Percentiles rank a stretch among this genome's conserved stretches.
Conservation (phyloP, 2,113 vertebrate species). For the Pseudorectes ferrugineus region DNA sequence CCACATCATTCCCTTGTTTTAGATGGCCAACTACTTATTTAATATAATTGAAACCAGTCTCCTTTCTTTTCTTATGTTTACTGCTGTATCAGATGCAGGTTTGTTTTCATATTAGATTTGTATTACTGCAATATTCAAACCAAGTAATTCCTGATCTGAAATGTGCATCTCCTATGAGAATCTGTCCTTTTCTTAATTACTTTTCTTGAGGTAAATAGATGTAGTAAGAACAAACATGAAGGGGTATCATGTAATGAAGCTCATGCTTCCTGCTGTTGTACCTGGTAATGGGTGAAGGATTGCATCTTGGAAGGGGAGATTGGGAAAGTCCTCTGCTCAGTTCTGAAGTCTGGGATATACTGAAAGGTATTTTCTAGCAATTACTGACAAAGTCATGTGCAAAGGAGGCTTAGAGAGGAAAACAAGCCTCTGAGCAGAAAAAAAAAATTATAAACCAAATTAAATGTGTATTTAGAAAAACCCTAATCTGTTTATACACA, state of each 20-base stretch:
- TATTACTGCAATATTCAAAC: not conserved
- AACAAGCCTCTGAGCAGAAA: not conserved
- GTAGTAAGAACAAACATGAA: not conserved
- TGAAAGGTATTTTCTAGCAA: not conserved
- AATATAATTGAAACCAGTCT: not conserved
- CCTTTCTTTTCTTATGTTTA: not conserved
- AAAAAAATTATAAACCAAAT: not conserved
- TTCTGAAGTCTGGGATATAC: not conserved
- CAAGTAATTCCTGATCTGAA: not conserved
- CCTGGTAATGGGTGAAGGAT: not conserved
- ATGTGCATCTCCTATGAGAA: not conserved
- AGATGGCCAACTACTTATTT: not conserved
- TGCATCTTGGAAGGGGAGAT: not conserved
- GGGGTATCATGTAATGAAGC: not conserved
- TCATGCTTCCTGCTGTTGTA: not conserved
- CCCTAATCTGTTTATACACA: not conserved
- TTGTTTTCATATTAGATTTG: not conserved
- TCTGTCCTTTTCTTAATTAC: not conserved
- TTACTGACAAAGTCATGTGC: not conserved
- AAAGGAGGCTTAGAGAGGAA: not conserved
- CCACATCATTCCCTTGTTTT: not conserved
- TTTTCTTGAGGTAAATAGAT: not conserved
- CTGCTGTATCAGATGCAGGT: not conserved
- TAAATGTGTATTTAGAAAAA: not conserved
- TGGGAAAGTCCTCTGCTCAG: not conserved